Percentiles rank a stretch among this genome's conserved stretches.
Conservation (phyloP, 2,888 invertebrate genomes). For the Rhopalosiphum nymphaeae region DNA sequence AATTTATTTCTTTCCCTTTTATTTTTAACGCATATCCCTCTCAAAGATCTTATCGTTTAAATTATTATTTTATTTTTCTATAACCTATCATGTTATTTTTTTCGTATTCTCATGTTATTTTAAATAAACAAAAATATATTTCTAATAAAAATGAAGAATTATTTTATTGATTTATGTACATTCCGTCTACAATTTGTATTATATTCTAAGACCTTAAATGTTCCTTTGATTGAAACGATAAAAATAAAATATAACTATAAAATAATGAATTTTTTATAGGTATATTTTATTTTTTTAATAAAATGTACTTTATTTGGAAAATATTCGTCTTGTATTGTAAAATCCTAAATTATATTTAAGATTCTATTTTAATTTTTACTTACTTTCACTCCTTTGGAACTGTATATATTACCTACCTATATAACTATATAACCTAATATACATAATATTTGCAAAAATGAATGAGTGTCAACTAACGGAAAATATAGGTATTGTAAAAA, state of each 20-base stretch:
- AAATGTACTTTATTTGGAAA: not conserved
- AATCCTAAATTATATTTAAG: not conserved
- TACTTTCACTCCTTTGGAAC: constrained; percentile 5
- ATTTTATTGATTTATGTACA: not conserved
- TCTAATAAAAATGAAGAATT: not conserved
- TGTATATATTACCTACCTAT: not conserved
- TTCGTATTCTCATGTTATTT: not conserved
- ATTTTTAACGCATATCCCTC: not conserved
- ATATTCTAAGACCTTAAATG: not conserved
- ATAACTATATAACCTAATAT: not conserved
- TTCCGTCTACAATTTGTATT: not conserved
- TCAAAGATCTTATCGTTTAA: constrained; percentile 46
- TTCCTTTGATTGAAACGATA: not conserved
- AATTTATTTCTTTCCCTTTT: constrained; percentile 13
- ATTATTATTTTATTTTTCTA: constrained; percentile 45
- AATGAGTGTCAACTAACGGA: constrained; percentile 16
- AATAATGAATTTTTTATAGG: not conserved
- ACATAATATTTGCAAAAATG: constrained; percentile 23
- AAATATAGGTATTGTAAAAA: not conserved
- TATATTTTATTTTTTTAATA: not conserved
- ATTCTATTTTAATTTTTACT: not conserved
- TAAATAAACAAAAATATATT: constrained; percentile 18
- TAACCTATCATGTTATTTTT: not conserved
- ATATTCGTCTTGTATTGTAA: not conserved
- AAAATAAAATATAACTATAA: not conserved